Evolutionary conservation across 2,888 invertebrate species (phyloP).

Genomic region (Caenorhabditis sinica): DNA sequence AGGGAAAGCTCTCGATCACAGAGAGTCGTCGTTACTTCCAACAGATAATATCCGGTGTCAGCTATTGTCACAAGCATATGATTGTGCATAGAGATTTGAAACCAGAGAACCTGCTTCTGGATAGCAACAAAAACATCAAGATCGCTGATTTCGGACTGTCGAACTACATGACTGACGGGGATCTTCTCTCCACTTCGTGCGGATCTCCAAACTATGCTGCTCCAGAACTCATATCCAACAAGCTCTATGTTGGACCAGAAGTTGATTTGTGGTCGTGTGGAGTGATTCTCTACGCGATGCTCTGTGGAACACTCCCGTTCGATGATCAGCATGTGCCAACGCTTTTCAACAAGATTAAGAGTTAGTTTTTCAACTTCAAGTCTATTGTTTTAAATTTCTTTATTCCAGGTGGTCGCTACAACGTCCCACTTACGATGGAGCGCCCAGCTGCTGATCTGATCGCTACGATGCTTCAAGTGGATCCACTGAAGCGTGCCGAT

Average conservation of each 20-base stretch:
- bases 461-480: constrained; percentile 95
- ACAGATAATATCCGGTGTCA: constrained; percentile 93
- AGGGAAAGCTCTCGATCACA: constrained; percentile 90
- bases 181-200: constrained; percentile 96
- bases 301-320: constrained; percentile 94
- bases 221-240: constrained; percentile 97
- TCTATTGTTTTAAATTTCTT: too few species aligned
- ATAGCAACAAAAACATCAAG: constrained; percentile 89
- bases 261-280: constrained; percentile 99
- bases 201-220: constrained; percentile 99
- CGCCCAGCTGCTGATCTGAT: constrained; percentile 94
- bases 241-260: constrained; percentile 96
- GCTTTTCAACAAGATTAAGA: constrained; percentile 96
- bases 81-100: constrained; percentile 95
- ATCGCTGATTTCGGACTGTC: constrained; percentile 95
- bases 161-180: constrained; percentile 99
- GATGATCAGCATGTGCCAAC: constrained; percentile 99
- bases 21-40: constrained; percentile 98
- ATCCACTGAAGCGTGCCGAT: constrained; percentile 95
- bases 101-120: constrained; percentile 89
- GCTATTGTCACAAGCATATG: constrained; percentile 98
- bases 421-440: constrained; percentile 96
- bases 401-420: constrained; percentile 92
- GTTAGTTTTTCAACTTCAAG: too few species aligned
- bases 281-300: constrained; percentile 94